Percentiles rank a stretch among this genome's conserved stretches.
Evolutionary conservation across 2,113 vertebrate species (phyloP).

Genomic region (Aleadryas rufinucha): DNA sequence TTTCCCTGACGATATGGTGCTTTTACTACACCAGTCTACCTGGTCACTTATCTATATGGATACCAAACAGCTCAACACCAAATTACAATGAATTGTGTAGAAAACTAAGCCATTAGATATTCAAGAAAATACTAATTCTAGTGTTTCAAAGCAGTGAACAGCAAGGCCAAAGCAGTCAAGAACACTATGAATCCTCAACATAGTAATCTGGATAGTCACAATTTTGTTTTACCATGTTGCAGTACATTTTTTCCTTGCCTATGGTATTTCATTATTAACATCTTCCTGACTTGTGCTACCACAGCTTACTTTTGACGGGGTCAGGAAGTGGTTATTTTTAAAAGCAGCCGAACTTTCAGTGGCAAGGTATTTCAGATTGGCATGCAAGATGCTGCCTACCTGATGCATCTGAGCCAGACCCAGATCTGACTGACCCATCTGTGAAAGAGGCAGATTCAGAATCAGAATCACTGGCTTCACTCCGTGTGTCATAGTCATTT

Average conservation of each 20-base stretch:
- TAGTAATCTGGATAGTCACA: neutral
- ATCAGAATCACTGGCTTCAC: constrained; percentile 94
- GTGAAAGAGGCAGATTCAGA: constrained; percentile 94
- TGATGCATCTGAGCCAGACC: constrained; percentile 89
- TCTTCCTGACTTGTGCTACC: neutral
- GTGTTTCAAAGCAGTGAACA: neutral
- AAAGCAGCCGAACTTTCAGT: neutral
- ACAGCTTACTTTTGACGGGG: neutral
- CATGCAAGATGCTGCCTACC: constrained; percentile 68
- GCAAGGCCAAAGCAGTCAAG: neutral
- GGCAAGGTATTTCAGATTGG: neutral
- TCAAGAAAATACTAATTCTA: neutral
- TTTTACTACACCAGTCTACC: neutral
- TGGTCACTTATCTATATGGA: neutral
- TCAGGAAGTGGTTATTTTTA: neutral
- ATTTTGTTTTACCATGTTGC: neutral
- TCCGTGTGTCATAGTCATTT: constrained; percentile 93
- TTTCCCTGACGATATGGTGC: neutral
- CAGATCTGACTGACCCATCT: constrained; percentile 89
- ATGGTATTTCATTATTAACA: neutral
- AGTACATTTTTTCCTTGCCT: neutral
- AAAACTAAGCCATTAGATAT: neutral
- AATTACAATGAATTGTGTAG: fast-evolving
- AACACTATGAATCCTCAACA: neutral
- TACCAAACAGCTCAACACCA: neutral